Percentiles rank a stretch among this genome's conserved stretches.
Conservation (phyloP, 2,113 vertebrate genomes). For the Todiramphus saurophagus region DNA sequence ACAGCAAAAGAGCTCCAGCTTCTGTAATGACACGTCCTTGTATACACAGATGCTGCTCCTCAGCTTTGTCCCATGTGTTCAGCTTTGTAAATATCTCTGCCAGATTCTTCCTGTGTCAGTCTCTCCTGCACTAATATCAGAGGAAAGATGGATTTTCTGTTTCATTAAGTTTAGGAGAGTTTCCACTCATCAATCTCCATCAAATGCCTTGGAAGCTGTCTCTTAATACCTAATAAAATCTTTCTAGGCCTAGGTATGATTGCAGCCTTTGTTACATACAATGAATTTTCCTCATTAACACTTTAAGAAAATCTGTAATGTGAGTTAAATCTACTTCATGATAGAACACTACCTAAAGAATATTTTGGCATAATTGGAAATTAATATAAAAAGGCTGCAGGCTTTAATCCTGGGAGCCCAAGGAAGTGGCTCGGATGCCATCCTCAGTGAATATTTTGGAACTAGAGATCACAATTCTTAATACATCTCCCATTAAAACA, state of each 20-base stretch:
- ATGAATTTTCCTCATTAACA: neutral
- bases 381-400: neutral
- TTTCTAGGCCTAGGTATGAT: neutral
- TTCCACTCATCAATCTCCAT: neutral
- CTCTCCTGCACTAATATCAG: neutral
- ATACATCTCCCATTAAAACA: neutral
- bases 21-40: neutral
- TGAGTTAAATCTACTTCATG: neutral
- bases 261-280: neutral
- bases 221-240: neutral
- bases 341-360: neutral
- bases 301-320: neutral
- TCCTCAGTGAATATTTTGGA: neutral
- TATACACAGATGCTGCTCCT: neutral
- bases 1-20: neutral
- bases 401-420: neutral
- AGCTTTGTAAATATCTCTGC: neutral
- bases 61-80: neutral
- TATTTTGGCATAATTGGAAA: neutral
- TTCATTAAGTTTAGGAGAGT: neutral
- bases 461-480: neutral
- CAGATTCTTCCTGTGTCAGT: neutral
- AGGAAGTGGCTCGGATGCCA: neutral
- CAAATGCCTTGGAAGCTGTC: neutral
- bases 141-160: neutral